A percentile compares a stretch with the other conserved stretches of the same genome.
phyloP scores from a whole-genome alignment of 64 coral and sea anemone genomes.

The Dendrophyllia cribrosa region DNA sequence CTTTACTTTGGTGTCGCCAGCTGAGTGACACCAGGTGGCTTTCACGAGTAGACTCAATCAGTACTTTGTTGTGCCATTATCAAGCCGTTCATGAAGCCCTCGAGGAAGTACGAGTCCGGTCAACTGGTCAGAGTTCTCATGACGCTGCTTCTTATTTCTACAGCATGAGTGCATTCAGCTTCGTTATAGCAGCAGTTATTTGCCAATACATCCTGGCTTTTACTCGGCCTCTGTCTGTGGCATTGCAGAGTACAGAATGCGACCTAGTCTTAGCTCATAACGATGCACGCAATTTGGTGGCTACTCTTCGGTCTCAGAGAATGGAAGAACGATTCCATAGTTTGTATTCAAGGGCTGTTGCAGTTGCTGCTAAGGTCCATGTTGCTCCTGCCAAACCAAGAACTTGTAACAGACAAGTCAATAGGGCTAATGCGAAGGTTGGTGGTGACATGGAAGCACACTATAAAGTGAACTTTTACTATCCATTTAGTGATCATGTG shows the following conservation, averaged over 20 bases:
- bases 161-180: slow-evolving; percentile 64
- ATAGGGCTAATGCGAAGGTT: slow-evolving; percentile 39
- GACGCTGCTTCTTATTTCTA: slow-evolving; percentile 66
- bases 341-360: slow-evolving; percentile 56
- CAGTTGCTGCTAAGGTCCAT: slow-evolving; percentile 52
- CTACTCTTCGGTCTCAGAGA: slow-evolving; percentile 39
- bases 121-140: slow-evolving; percentile 74
- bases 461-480: slow-evolving; percentile 67
- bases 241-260: slow-evolving; percentile 51
- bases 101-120: slow-evolving; percentile 62
- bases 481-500: slow-evolving; percentile 67
- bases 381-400: slow-evolving; percentile 46
- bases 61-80: slow-evolving; percentile 64
- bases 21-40: slow-evolving; percentile 64
- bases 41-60: slow-evolving; percentile 64
- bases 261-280: slow-evolving; percentile 70
- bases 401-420: slow-evolving; percentile 52
- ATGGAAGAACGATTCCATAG: slow-evolving; percentile 55
- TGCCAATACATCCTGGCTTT: slow-evolving; percentile 61
- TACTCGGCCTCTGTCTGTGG: slow-evolving; percentile 73
- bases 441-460: not conserved
- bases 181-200: slow-evolving; percentile 55
- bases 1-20: too few species aligned
- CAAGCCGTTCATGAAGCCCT: slow-evolving; percentile 71
- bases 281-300: slow-evolving; percentile 56